Evolutionary conservation across 2,113 vertebrate genomes (phyloP).

Genomic region (Microtus montanus): DNA sequence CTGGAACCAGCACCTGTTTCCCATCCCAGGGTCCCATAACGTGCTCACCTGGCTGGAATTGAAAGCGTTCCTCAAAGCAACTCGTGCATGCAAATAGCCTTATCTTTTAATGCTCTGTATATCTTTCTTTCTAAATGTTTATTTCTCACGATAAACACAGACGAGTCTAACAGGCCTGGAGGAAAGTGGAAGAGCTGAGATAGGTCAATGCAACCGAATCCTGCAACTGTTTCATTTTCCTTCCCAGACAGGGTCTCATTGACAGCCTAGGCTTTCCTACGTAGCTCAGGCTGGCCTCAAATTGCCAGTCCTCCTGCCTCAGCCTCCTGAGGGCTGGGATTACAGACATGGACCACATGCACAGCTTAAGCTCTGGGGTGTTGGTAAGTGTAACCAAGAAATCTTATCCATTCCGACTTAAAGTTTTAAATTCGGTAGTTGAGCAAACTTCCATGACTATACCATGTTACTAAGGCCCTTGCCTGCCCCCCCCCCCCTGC

Average conservation of each 20-base stretch:
- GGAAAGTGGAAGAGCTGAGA: slow-evolving; percentile 2
- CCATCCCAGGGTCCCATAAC: background rate
- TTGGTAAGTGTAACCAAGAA: background rate
- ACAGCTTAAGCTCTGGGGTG: background rate
- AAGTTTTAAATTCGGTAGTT: background rate
- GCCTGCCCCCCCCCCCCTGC: background rate
- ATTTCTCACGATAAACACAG: background rate
- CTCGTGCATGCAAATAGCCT: slow-evolving; percentile 38
- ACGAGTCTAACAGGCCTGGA: background rate
- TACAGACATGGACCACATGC: background rate
- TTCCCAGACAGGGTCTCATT: background rate
- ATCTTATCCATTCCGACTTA: background rate
- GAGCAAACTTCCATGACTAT: background rate
- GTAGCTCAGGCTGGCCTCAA: background rate
- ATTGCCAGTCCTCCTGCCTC: background rate
- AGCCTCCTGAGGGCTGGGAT: background rate
- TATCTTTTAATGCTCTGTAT: background rate
- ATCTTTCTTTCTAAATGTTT: slow-evolving; percentile 40
- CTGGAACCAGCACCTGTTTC: background rate
- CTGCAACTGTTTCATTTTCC: background rate
- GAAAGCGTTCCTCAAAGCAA: background rate
- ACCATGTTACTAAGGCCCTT: background rate
- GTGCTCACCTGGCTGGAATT: background rate
- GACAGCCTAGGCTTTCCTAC: background rate
- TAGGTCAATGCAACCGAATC: background rate